Conservation (phyloP, 2,888 invertebrate species). For the Schrankia costaestrigalis region DNA sequence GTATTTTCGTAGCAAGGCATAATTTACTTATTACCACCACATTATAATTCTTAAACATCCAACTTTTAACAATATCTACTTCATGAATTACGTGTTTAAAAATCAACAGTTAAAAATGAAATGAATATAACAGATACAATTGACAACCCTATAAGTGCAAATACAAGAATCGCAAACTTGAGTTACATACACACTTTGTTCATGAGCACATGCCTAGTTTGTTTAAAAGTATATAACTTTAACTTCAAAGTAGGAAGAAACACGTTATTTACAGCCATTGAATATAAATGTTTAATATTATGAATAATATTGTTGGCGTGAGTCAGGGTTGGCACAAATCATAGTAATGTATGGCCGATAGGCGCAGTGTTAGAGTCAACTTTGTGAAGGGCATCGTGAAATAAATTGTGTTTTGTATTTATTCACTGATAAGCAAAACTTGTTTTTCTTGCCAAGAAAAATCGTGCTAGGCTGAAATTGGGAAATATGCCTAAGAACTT, state of each 20-base stretch:
- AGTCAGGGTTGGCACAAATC: constrained; percentile 26
- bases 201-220: constrained; percentile 29
- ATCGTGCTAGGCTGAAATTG: no score
- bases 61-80: no score
- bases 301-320: constrained; percentile 15
- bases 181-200: constrained; percentile 21
- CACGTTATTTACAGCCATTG: constrained; percentile 30
- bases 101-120: no score
- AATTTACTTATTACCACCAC: no score
- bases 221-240: constrained; percentile 35
- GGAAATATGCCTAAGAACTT: no score
- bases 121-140: constrained; percentile 5
- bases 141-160: constrained; percentile 20
- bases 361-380: constrained; percentile 16
- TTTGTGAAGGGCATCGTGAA: constrained; percentile 14
- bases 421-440: constrained; percentile 11
- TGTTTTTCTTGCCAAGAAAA: constrained; percentile 7
- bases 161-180: constrained; percentile 24
- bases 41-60: no score
- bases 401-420: constrained; percentile 15
- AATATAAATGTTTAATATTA: constrained; percentile 31
- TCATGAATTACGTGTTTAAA: no score
- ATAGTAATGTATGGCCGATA: constrained; percentile 20
- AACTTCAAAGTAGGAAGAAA: constrained; percentile 24
- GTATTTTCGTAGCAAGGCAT: no score